Conservation (phyloP, 1,140 invertebrate species). For the fruit fly (Drosophila melanogaster) region DNA sequence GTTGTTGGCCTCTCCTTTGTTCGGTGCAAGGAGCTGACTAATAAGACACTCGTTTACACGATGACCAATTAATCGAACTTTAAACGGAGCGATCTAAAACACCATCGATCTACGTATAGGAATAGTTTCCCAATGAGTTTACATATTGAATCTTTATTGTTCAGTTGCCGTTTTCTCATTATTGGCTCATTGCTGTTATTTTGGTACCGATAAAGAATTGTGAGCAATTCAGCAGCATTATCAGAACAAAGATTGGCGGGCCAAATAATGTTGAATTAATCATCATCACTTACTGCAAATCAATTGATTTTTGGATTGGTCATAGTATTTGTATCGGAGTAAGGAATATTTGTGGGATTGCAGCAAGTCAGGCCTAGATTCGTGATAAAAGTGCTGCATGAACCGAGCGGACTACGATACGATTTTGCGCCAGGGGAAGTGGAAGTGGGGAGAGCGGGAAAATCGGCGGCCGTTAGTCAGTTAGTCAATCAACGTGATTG, state of each 20-base stretch:
- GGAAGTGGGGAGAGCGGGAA: slow-evolving; percentile 7
- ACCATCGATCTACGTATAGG: no score
- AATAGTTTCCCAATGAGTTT: not conserved
- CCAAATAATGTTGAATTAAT: not conserved
- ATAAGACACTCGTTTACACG: slow-evolving; percentile 39
- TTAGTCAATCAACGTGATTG: slow-evolving; percentile 53
- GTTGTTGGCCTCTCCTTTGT: slow-evolving; percentile 48
- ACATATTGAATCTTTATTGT: not conserved
- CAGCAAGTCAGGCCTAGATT: not conserved
- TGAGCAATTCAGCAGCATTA: slow-evolving; percentile 24
- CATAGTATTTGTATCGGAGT: not conserved
- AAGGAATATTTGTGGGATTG: not conserved
- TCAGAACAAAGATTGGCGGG: slow-evolving; percentile 15
- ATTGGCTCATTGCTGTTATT: not conserved
- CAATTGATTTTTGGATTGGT: not conserved
- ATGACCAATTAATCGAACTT: slow-evolving; percentile 36
- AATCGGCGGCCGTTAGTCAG: slow-evolving; percentile 41
- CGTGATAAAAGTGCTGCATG: slow-evolving; percentile 2
- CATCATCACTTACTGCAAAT: not conserved
- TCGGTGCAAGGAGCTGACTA: slow-evolving; percentile 49
- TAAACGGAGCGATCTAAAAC: slow-evolving; percentile 6
- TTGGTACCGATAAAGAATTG: slow-evolving; percentile 14
- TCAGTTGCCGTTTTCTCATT: not conserved
- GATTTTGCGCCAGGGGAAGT: not conserved
- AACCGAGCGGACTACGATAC: slow-evolving; percentile 4